These are phyloP conservation scores for Oncorhynchus tshawytscha DNA, from an alignment of 2,113 vertebrate genomes.

Conservation along the genomic window DNA sequence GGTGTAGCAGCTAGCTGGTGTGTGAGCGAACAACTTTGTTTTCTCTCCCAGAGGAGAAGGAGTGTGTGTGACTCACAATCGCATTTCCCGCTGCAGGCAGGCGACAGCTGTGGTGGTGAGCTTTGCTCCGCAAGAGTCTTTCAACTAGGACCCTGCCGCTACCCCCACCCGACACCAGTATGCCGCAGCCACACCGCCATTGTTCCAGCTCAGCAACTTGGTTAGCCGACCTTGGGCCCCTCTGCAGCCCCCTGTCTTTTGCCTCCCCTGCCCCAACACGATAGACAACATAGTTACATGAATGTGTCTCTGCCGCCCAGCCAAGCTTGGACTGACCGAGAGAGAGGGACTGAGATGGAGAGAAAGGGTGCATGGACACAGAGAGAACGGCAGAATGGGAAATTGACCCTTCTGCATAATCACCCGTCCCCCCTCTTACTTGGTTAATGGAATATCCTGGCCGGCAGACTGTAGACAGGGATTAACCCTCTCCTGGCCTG, in stretches of 20 bases:
- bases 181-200: slow-evolving; percentile 33
- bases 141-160: slow-evolving; percentile 9
- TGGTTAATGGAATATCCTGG: slow-evolving; percentile 29
- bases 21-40: not conserved
- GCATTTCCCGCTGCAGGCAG: not conserved
- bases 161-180: slow-evolving; percentile 7
- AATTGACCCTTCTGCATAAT: not conserved
- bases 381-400: not conserved
- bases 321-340: slow-evolving; percentile 2
- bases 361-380: not conserved
- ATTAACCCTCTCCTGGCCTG: slow-evolving; percentile 47
- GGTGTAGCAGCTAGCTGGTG: not conserved
- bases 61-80: slow-evolving; percentile 1
- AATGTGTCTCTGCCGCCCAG: slow-evolving; percentile 29
- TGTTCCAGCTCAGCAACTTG: slow-evolving; percentile 45
- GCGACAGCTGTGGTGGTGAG: not conserved
- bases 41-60: not conserved
- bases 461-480: slow-evolving; percentile 38
- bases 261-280: not conserved
- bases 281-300: slow-evolving; percentile 42
- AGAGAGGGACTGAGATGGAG: not conserved
- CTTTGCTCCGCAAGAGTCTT: not conserved
- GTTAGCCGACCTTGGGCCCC: slow-evolving; percentile 26
- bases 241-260: slow-evolving; percentile 9
- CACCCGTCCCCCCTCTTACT: slow-evolving; percentile 1